Evolutionary conservation across 2,797 vertebrate genomes (phyloP), one percentile per base, ranked within the genome.

Genomic region (Periparus ater): DNA sequence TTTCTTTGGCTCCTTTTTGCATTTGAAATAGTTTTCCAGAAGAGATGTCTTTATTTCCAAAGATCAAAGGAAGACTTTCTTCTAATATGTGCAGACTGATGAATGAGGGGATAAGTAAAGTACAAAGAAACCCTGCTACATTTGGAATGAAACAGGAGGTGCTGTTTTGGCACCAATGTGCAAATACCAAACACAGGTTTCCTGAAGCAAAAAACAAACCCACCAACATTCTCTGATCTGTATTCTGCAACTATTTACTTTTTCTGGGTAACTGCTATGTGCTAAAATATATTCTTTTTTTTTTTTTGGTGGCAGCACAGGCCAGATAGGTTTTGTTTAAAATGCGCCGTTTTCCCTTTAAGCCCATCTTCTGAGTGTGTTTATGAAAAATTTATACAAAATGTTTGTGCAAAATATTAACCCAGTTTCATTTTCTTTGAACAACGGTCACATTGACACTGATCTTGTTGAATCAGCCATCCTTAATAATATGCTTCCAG

Each of bases 41-140:
- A 82, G 15, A 71, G 22, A 84, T 51, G 38, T 58, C 81, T 79
- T 85, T 86, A 85, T 82, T 82, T 82, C 23, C 26, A 63, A 72
- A 85, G 84, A 92, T 92, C 71, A 91, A 87, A 94, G 55, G 55
- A 88, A 51, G 40, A 72, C 34, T 73, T 89, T 85, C 60, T 76
- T 55, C n/a, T 85, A 67, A 60, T 87, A 70, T n/a, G 61, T 83
- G 32, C 71, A 93, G 55, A 67, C 19, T 71, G 85, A 91, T 82
- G 78, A 84, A 85, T 67, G 63, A 89, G 23, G 32, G n/a, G 15
- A 55, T 73, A 92, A 83, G 17, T 36, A 89, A 82, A 12, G 15
- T 44, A 79, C 63, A 85, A 89, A 93, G 94, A 91, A 82, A 92
- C 63, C 40, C 71, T 44, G 51, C 53, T 63, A n/a, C 0, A 1